Base-by-base conservation (phyloP, 1,140 invertebrate species). In the Lepidurus couesii region DNA sequence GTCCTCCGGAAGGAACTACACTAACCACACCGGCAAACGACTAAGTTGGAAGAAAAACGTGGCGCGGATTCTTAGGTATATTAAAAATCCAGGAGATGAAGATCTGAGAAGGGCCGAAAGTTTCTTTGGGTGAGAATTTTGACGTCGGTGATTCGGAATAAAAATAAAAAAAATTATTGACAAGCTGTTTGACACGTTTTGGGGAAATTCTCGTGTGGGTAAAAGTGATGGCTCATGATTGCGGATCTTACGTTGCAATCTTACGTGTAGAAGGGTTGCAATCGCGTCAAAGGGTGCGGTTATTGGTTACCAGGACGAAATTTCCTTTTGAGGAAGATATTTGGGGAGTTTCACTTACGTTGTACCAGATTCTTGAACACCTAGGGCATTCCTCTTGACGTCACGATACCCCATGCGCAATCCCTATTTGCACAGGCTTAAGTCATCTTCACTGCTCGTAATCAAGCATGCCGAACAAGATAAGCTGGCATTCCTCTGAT, bases 311-410 rank as follows among this genome's bases (percentile, higher is more conserved):
- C 34, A 34, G 34, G 34, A 34, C 34, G 53, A 65, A 21, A 65
- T 65, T 65, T 65, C 53, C 53, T 9, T 16, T 47, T 16, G 13
- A 65, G 9, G 21, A 65, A 16, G 16, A 7, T 16, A 47, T 47
- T 47, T 16, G 9, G 21, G 21, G 13, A 65, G 21, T 13, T n/a
- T 65, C 16, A 16, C 21, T 65, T 65, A 34, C 34, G 34, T 34
- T 65, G 53, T 65, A 65, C 53, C 53, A 65, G 53, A 65, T 65
- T 65, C 53, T 65, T 65, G 16, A 3, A 65, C 53, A 65, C 53
- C 53, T 65, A 7, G 16, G 53, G 53, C 53, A 65, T 65, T 65
- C 53, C 53, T n/a, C 8, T 65, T 65, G 53, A 65, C 53, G 53
- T 65, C 53, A 65, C 34, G 34, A 7, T 65, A 65, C 16, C 53